Evolutionary conservation across 2,113 vertebrate genomes (phyloP), one percentile per base, ranked within the genome.

Genomic region (Plestiodon gilberti): DNA sequence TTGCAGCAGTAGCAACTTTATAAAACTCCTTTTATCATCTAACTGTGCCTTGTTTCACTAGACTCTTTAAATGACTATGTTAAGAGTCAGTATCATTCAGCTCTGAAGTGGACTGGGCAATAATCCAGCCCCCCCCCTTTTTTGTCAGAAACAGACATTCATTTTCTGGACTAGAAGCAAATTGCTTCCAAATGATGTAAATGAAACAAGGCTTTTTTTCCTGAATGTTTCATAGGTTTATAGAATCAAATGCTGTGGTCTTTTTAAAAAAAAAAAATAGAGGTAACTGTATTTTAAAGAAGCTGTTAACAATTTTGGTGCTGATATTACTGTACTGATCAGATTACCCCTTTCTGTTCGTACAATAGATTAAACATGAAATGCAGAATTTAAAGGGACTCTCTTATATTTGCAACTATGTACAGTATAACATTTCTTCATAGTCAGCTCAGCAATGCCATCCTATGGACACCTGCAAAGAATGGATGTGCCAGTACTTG

Each of bases 181-280:
- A 95, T 95, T 92, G 77, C 92, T 95, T 95, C 95, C 94, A 95
- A 95, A 95, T 95, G 92, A 84, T 93, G 84, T 85, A 90, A 92
- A 94, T 84, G 69, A 88, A 92, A 91, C 84, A 90, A 88, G 70
- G 22, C 75, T 91, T 89, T 94, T 92, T 1, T 30, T 28, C 43
- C 57, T 86, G 93, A 61, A 1, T 5, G 80, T 92, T 94, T 91
- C 92, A 93, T 91, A 91, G 94, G 92, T 93, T 94, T 95, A 94
- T 92, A 92, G 91, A 93, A 92, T 86, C 81, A 93, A 89, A 91
- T 92, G 89, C 15, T 61, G 10, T 61, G 52, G 7, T 57, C 38
- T 10, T 40, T 55, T 52, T 38, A 28, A n/a, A 9, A 28, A 65
- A 25, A 76, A 30, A 17, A 48, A 81, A n/a, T n/a, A 28, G 43